Evolutionary conservation across 2,888 invertebrate species (phyloP).

Genomic region (Plusia festucae): DNA sequence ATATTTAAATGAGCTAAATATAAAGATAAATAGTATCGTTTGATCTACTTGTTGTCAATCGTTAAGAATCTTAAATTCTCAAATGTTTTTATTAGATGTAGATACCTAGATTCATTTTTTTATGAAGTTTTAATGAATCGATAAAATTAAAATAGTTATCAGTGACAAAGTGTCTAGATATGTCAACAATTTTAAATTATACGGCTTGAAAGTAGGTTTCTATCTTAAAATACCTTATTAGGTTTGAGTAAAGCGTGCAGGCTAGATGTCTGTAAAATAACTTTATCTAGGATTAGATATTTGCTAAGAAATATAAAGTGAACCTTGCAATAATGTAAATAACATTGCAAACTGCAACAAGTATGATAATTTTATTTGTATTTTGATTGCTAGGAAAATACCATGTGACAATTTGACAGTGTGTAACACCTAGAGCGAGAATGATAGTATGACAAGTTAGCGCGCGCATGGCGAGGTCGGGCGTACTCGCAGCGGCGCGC

Average conservation of each 20-base stretch:
- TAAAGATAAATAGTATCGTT: too few relatives aligned
- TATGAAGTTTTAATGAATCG: conserved; percentile 7
- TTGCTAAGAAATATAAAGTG: conserved; percentile 46
- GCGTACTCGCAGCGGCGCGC: conserved; percentile 75
- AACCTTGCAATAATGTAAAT: conserved; percentile 61
- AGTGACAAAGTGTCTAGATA: conserved; percentile 29
- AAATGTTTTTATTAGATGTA: neutral
- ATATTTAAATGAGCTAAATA: too few relatives aligned
- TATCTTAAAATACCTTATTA: conserved; percentile 41
- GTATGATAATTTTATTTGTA: conserved; percentile 70
- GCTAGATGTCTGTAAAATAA: conserved; percentile 49
- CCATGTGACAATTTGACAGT: conserved; percentile 69
- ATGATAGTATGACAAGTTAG: conserved; percentile 74
- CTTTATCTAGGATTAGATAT: conserved; percentile 49
- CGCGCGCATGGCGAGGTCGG: conserved; percentile 76
- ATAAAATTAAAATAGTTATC: conserved; percentile 14
- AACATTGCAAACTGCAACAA: conserved; percentile 61
- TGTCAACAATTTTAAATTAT: conserved; percentile 42
- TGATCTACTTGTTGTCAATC: too few relatives aligned
- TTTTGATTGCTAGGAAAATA: conserved; percentile 65
- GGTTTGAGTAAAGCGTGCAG: conserved; percentile 30
- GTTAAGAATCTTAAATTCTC: too few relatives aligned
- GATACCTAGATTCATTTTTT: neutral
- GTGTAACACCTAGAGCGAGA: conserved; percentile 71
- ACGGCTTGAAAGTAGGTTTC: conserved; percentile 36